Evolutionary conservation across 2,113 vertebrate genomes (phyloP), one percentile per base, ranked within the genome.

Genomic region (Cyphomyrus plagiostoma): DNA sequence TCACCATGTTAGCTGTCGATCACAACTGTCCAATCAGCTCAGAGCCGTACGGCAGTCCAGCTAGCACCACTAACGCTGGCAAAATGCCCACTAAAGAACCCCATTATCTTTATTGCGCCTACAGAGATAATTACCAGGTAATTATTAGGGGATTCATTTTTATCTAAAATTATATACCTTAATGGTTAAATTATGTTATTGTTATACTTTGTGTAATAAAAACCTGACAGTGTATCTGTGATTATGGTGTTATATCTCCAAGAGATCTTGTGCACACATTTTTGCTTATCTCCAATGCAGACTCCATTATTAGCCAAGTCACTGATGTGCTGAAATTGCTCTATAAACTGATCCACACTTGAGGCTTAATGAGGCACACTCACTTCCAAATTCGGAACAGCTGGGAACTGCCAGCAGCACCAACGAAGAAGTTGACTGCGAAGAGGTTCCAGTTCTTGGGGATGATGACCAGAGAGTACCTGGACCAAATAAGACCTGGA

Each of bases 381-480:
- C 94, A 99, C 98, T 95, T 97, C 97, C 97, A 99, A 95, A 99
- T 99, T 91, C 98, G 96, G 90, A 95, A 97, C 77, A 99, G 97
- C 92, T 99, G 98, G 49, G 97, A 97, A 85, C 91, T 92, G 89
- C 98, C 98, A 19, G 98, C 98, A 89, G 95, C 90, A 56, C 98
- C 98, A 2, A 99, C 94, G 89, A 99, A 99, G 94, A 99, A 98
- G 94, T 99, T 99, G 91, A 99, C 98, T 23, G 97, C 96, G 92
- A 99, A 99, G 23, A 99, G 96, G 93, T 97, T 97, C 98, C 98
- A 99, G 95, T 99, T 99, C 95, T 98, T 99, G 0, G 98, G 98
- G 93, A 98, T 98, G 91, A 99, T 99, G 91, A 99, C 98, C 93
- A 99, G 95, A 5, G 98, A 99, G 92, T 99, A 99, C 91, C 98